Conservation (phyloP, 2,888 invertebrate genomes). For the Sesia bembeciformis region DNA sequence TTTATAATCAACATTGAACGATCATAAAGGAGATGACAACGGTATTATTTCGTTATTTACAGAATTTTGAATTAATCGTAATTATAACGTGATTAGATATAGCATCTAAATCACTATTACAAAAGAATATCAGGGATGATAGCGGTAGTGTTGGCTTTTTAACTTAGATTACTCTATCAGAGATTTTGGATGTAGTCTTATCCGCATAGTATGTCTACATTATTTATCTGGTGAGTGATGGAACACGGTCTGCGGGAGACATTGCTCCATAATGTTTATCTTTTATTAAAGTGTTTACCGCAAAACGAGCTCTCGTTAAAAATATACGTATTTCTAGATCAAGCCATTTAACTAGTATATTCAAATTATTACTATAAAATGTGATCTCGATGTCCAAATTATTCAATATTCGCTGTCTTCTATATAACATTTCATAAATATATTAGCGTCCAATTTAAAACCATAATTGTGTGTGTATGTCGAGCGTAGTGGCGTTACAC, state of each 20-base stretch:
- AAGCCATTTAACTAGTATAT: conserved; percentile 13
- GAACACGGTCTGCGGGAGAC: not conserved
- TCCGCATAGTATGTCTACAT: not conserved
- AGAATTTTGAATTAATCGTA: no score
- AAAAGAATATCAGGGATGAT: conserved; percentile 52
- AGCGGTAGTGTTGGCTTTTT: conserved; percentile 56
- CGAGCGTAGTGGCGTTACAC: not conserved
- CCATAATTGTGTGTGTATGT: conserved; percentile 4
- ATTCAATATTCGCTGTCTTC: conserved; percentile 51
- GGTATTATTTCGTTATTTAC: not conserved
- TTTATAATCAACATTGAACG: no score
- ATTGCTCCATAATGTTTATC: not conserved
- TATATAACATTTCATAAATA: conserved; percentile 29
- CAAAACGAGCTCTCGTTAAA: not conserved
- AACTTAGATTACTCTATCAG: conserved; percentile 48
- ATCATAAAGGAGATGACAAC: no score
- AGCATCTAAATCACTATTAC: conserved; percentile 21
- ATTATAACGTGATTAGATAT: not conserved
- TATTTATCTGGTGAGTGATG: not conserved
- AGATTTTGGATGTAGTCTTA: conserved; percentile 47
- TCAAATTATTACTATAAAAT: conserved; percentile 27
- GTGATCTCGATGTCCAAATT: conserved; percentile 57
- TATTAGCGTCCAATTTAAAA: conserved; percentile 43
- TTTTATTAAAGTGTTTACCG: not conserved
- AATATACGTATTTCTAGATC: no score